Evolutionary conservation across 2,113 vertebrate species (phyloP), one percentile per base, ranked within the genome.

Genomic region (Catharus minimus): DNA sequence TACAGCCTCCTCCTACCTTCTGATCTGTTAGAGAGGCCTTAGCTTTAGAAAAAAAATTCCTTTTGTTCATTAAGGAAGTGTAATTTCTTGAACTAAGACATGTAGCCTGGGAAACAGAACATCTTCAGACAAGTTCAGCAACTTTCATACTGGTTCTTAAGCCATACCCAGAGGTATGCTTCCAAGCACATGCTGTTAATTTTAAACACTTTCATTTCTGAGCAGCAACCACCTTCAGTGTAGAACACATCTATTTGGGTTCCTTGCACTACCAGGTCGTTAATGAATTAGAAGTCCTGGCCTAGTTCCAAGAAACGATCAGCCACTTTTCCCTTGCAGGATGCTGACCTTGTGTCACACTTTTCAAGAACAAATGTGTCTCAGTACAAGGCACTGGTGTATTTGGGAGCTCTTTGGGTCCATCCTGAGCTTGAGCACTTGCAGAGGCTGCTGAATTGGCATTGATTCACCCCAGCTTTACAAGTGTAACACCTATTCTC

Each of bases 261-360:
- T 66, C 53, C 16, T 56, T 60, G 41, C 41, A 52, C 27, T 18
- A 71, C 30, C 39, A 56, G 8, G 11, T 78, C 39, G 56, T 58
- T 46, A 44, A 61, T 18, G 27, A 64, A 27, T 16, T 55, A 2
- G 43, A 76, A 39, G 38, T 38, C 46, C 43, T 55, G 7, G 27
- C 18, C 13, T 21, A 39, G 18, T 46, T 18, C 43, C 64, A 52
- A 52, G n/a, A 79, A 75, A 68, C 1, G 0, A 53, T 28, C 30
- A 33, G 22, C 20, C 50, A 33, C 38, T 49, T 88, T 5, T 28
- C 15, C 47, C n/a, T 67, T 2, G 2, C 32, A 58, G 26, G 18
- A 73, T n/a, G 33, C 38, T 47, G 50, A 15, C 7, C 30, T 73
- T n/a, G 7, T 27, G 64, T 7, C 0, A 0, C 26, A 0, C 24